These are phyloP conservation scores for Sturnira hondurensis DNA, from an alignment of 2,113 vertebrate species.

Conservation along the genomic window DNA sequence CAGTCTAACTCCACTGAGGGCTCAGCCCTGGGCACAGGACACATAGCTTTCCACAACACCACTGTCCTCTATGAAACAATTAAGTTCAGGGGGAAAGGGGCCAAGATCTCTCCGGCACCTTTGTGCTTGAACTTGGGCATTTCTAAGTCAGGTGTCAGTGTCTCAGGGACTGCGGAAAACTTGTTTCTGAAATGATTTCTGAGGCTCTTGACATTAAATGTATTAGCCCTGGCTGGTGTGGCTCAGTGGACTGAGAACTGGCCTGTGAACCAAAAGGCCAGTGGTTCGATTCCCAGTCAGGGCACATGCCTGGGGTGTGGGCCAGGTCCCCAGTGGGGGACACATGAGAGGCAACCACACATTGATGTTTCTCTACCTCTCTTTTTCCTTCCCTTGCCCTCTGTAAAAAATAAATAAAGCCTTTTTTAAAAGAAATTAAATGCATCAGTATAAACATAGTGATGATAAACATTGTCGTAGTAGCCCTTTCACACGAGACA, in stretches of 20 bases:
- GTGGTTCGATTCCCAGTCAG: too few relatives aligned
- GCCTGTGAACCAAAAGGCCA: too few relatives aligned
- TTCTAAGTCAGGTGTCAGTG: not conserved
- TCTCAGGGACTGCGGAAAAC: not conserved
- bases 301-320: too few relatives aligned
- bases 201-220: not conserved
- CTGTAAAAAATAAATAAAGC: too few relatives aligned
- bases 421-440: not conserved
- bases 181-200: not conserved
- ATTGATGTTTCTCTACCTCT: too few relatives aligned
- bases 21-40: not conserved
- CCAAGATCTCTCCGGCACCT: not conserved
- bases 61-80: not conserved
- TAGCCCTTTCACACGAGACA: not conserved
- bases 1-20: not conserved
- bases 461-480: not conserved
- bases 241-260: too few relatives aligned
- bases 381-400: too few relatives aligned
- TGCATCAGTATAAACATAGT: not conserved
- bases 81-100: not conserved
- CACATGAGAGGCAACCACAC: too few relatives aligned
- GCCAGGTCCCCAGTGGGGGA: too few relatives aligned
- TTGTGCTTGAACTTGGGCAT: not conserved
- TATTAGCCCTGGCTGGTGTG: not conserved
- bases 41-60: rapidly evolving